phyloP scores from a whole-genome alignment of 1,140 invertebrate species.

The Drosophila bipectinata region DNA sequence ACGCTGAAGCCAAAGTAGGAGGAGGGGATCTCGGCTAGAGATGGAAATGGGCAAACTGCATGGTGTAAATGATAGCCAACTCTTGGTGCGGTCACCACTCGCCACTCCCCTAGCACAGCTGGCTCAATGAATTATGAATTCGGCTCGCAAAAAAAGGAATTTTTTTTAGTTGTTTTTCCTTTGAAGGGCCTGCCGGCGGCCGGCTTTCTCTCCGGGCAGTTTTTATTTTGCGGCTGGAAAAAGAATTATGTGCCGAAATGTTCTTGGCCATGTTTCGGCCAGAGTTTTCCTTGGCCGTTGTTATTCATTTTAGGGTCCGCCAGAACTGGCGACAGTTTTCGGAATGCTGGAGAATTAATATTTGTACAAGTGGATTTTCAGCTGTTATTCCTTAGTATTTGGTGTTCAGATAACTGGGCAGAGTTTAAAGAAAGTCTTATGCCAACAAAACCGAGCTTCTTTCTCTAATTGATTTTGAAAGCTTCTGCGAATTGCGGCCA shows the following conservation, averaged over 20 bases:
- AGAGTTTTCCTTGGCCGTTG: slow-evolving; percentile 8
- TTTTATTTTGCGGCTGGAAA: slow-evolving; percentile 58
- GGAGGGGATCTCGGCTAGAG: slow-evolving; percentile 17
- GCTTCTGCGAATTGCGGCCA: background rate
- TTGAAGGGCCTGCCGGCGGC: background rate
- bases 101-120: slow-evolving; percentile 17
- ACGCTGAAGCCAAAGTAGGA: too few species aligned
- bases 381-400: slow-evolving; percentile 16
- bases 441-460: background rate
- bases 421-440: background rate
- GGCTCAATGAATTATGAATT: slow-evolving; percentile 65
- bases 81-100: slow-evolving; percentile 36
- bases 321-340: slow-evolving; percentile 50
- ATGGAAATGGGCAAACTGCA: slow-evolving; percentile 51
- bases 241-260: slow-evolving; percentile 62
- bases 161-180: slow-evolving; percentile 17
- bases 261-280: slow-evolving; percentile 54
- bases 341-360: slow-evolving; percentile 61
- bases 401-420: slow-evolving; percentile 14
- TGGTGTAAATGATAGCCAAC: slow-evolving; percentile 63
- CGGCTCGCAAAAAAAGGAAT: slow-evolving; percentile 39
- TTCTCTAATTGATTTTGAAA: background rate
- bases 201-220: slow-evolving; percentile 9
- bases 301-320: slow-evolving; percentile 10
- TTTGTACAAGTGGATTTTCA: slow-evolving; percentile 59